phyloP scores from a whole-genome alignment of 2,888 invertebrate species.

The Antheraea yamamai region DNA sequence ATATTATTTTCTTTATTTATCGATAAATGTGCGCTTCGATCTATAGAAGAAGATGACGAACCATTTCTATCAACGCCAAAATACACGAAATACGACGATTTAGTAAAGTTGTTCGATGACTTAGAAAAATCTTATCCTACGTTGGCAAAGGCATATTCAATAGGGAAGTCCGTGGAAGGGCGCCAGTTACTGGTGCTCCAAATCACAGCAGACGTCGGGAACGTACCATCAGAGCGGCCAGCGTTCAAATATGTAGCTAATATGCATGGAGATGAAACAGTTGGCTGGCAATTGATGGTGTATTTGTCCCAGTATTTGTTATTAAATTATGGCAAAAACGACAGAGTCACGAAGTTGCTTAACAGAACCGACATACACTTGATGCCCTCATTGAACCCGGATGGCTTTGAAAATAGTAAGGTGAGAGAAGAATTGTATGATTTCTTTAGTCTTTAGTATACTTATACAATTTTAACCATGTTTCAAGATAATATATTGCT shows the following conservation, averaged over 20 bases:
- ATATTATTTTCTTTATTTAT: constrained; percentile 63
- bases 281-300: constrained; percentile 92
- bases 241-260: constrained; percentile 97
- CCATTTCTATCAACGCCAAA: constrained; percentile 81
- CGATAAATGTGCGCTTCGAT: constrained; percentile 57
- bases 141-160: constrained; percentile 86
- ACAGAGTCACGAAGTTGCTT: constrained; percentile 88
- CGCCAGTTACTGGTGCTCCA: constrained; percentile 91
- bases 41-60: constrained; percentile 69
- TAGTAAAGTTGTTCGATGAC: constrained; percentile 84
- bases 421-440: constrained; percentile 72
- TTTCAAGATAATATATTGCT: background rate
- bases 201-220: constrained; percentile 86
- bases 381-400: constrained; percentile 98
- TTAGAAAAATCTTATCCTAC: constrained; percentile 85
- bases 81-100: constrained; percentile 87
- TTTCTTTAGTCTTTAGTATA: background rate
- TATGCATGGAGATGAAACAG: constrained; percentile 97
- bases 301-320: constrained; percentile 93
- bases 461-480: background rate
- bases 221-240: constrained; percentile 85
- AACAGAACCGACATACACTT: constrained; percentile 95
- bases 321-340: constrained; percentile 86
- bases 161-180: constrained; percentile 93
- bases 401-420: constrained; percentile 94